Percentiles rank a stretch among this genome's conserved stretches.
These are phyloP conservation scores for Rhynchonycteris naso DNA, from an alignment of 2,797 vertebrate species.

Conservation along the genomic window DNA sequence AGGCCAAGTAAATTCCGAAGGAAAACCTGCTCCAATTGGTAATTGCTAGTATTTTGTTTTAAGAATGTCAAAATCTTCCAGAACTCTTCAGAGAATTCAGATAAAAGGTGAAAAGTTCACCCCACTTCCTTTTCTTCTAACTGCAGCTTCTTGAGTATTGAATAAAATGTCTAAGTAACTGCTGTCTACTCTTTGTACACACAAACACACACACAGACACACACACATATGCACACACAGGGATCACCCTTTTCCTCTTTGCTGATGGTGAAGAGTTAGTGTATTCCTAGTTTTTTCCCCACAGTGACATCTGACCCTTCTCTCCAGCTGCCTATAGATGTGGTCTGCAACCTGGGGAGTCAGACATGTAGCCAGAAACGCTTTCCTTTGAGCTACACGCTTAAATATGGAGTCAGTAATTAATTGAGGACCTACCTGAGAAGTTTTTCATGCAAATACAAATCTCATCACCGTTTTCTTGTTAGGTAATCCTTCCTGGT, in stretches of 20 bases:
- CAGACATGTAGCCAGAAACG: conserved; percentile 63
- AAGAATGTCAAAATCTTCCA: conserved; percentile 68
- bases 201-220: rapidly evolving
- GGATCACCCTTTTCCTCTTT: conserved; percentile 5
- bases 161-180: conserved; percentile 23
- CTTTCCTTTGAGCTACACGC: conserved; percentile 26
- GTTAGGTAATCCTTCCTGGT: not conserved
- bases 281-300: not conserved
- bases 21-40: conserved; percentile 38
- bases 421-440: conserved; percentile 6
- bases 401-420: conserved; percentile 35
- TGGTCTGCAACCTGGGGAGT: conserved; percentile 52
- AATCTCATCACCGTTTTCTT: not conserved
- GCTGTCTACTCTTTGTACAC: not conserved
- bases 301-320: conserved; percentile 40
- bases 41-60: conserved; percentile 43
- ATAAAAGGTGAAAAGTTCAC: conserved; percentile 81
- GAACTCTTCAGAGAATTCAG: conserved; percentile 73
- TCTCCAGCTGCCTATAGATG: conserved; percentile 63
- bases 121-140: conserved; percentile 71
- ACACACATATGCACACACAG: rapidly evolving
- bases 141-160: conserved; percentile 66
- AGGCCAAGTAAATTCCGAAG: conserved; percentile 12
- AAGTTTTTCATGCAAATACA: not conserved
- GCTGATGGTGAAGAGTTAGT: not conserved